A percentile compares a stretch with the other conserved stretches of the same genome.
Conservation (phyloP, 2,113 vertebrate genomes). For the Saguinus midas region DNA sequence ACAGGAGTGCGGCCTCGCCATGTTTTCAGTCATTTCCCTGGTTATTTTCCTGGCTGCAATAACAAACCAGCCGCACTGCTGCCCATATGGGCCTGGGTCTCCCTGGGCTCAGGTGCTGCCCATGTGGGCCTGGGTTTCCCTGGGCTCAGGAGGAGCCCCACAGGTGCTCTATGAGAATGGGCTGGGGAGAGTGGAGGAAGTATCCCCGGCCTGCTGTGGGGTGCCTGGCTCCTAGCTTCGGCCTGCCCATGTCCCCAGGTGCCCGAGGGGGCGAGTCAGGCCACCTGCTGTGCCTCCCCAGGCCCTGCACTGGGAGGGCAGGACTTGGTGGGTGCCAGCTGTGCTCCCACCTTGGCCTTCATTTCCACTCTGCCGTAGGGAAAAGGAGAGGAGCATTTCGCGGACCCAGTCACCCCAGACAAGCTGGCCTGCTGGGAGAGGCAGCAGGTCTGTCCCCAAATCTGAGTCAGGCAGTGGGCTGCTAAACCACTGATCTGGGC, state of each 20-base stretch:
- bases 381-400: background rate
- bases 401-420: background rate
- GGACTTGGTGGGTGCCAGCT: background rate
- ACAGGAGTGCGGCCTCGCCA: accelerated
- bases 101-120: background rate
- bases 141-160: background rate
- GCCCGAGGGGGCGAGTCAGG: background rate
- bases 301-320: background rate
- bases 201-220: background rate
- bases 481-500: background rate
- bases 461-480: background rate
- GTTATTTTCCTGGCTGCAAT: conserved; percentile 53
- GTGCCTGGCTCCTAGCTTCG: background rate
- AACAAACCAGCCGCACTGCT: background rate
- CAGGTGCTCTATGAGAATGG: background rate
- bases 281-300: too few species aligned
- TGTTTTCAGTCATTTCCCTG: background rate
- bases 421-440: accelerated
- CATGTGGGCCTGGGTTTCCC: background rate
- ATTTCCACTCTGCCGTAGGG: background rate
- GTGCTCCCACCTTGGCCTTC: accelerated
- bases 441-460: background rate
- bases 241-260: background rate
- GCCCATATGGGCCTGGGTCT: conserved; percentile 6
- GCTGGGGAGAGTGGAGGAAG: background rate